Evolutionary conservation across 2,797 vertebrate species (phyloP).

Genomic region (Hemitrygon akajei): DNA sequence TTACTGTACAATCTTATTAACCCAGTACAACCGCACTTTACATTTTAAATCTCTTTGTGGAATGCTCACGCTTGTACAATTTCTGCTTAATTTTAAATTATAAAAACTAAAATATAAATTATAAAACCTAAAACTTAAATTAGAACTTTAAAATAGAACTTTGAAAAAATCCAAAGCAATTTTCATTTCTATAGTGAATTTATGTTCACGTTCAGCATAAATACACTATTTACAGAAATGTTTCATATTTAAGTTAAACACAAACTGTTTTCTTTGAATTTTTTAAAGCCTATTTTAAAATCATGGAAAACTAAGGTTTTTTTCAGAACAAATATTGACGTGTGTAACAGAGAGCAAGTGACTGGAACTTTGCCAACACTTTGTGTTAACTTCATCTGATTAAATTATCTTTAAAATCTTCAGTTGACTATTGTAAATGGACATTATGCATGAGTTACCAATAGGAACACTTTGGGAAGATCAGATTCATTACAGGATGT

Average conservation of each 20-base stretch:
- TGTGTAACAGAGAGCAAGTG: background rate
- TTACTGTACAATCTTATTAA: background rate
- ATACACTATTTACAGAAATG: constrained; percentile 17
- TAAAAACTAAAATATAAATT: background rate
- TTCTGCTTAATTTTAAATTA: background rate
- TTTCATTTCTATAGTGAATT: no score
- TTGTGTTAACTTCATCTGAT: background rate
- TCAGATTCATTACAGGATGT: background rate
- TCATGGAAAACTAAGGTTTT: background rate
- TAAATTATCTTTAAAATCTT: background rate
- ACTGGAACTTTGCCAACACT: background rate
- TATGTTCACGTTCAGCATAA: background rate
- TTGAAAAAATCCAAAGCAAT: no score
- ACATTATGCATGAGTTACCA: background rate
- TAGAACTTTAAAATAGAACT: no score
- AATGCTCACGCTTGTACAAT: background rate
- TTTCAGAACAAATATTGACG: background rate
- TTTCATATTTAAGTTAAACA: background rate
- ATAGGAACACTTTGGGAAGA: background rate
- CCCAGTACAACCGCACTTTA: background rate
- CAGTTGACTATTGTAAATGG: background rate
- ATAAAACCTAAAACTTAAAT: no score
- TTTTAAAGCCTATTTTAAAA: background rate
- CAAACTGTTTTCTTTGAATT: background rate
- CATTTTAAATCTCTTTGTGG: background rate